Conservation (phyloP, 2,888 invertebrate genomes). For the Nephrocerus scutellatus region DNA sequence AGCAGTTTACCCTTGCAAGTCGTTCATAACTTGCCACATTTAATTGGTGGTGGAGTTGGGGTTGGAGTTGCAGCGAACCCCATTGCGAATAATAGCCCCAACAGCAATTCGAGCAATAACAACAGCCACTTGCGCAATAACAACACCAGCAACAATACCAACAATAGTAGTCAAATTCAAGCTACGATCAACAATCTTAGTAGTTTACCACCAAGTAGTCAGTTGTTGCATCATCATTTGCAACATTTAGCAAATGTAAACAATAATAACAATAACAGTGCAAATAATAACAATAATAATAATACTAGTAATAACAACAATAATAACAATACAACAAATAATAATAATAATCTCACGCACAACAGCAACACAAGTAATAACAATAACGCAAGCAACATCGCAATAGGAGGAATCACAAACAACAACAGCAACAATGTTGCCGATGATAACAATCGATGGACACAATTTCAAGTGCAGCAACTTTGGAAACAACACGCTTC, state of each 20-base stretch:
- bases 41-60: conserved; percentile 30
- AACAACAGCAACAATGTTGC: conserved; percentile 22
- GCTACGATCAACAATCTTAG: conserved; percentile 21
- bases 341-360: conserved; percentile 21
- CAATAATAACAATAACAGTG: conserved; percentile 16
- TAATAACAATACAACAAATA: conserved; percentile 24
- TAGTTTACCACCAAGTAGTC: conserved; percentile 42
- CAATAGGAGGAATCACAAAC: too few relatives aligned
- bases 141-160: conserved; percentile 20
- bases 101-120: conserved; percentile 23
- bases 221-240: conserved; percentile 45
- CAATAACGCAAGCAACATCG: too few relatives aligned
- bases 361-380: conserved; percentile 18
- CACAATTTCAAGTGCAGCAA: conserved; percentile 49
- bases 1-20: conserved; percentile 44
- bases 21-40: conserved; percentile 45
- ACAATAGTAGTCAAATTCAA: conserved; percentile 24
- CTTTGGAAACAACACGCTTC: conserved; percentile 48
- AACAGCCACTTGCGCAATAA: conserved; percentile 17
- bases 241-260: conserved; percentile 46
- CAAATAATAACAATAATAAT: conserved; percentile 18
- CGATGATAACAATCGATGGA: conserved; percentile 46
- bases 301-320: conserved; percentile 27
- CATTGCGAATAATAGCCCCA: conserved; percentile 18
- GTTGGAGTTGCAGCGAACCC: too few relatives aligned